Base-by-base conservation (phyloP, 1,140 invertebrate species). In the Drosophila ambigua region DNA sequence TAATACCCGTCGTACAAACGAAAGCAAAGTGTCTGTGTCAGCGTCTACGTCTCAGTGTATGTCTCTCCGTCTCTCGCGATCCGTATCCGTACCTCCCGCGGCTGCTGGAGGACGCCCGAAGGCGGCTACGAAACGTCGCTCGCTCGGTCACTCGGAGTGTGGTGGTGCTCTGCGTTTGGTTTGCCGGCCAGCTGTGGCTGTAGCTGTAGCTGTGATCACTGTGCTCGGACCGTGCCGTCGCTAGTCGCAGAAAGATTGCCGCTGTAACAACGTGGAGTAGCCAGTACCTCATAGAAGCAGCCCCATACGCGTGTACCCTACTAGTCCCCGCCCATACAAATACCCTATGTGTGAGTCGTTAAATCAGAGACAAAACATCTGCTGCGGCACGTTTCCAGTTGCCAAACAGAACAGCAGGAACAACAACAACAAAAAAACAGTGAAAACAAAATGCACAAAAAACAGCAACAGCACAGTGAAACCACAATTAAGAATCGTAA, bases 171-270 rank as follows among this genome's bases (percentile, higher is more conserved):
- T 69, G 68, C 64, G 20, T 20, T 20, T 20, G 20, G 46, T 65
- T 66, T 66, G 80, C 54, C 67, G 63, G 77, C 48, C 20, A 20
- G 20, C 20, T 20, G 20, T 20, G 2, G 20, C 20, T 20, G 20
- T 20, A 20, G 20, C 20, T 20, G 20, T 20, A 65, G 61, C 58
- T 50, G 46, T 51, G 61, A 57, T 50, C 64, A 45, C 41, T 54
- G 57, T 35, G 31, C 31, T 61, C 28, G 35, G 58, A 58, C 45
- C 72, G 62, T 35, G 51, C 75, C 20, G 20, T 28, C 50, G 57
- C 66, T 81, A 88, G 82, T 88, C 80, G 82, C 75, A 72, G 65
- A 79, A 77, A 73, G 82, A 82, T 87, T 71, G 78, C 78, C 83
- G 78, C 80, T 87, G 82, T 88, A 82, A 78, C 76, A 81, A 82